These are phyloP conservation scores for Eidolon helvum DNA, from an alignment of 2,113 vertebrate genomes.

Conservation along the genomic window DNA sequence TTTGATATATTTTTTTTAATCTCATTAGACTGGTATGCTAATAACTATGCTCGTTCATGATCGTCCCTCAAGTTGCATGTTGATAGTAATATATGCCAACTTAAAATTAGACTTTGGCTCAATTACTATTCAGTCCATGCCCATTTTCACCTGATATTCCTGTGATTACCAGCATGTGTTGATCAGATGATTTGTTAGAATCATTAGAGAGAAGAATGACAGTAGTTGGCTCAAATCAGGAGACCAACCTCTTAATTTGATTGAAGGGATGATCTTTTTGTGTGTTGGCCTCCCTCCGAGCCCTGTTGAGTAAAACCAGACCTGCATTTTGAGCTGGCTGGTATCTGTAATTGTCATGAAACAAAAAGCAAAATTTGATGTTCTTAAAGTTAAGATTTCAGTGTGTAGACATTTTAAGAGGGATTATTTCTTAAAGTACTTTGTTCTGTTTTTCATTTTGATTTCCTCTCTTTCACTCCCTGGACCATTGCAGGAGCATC, in stretches of 20 bases:
- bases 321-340: constrained; percentile 17
- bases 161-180: constrained; percentile 14
- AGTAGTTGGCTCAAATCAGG: neutral
- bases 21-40: neutral
- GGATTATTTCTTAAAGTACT: neutral
- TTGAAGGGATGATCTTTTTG: neutral
- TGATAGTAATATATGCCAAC: neutral
- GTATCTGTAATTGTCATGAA: neutral
- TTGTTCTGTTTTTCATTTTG: constrained; percentile 72
- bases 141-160: constrained; percentile 5
- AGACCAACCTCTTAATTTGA: neutral
- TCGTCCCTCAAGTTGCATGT: constrained; percentile 10
- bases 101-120: constrained; percentile 1
- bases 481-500: constrained; percentile 67
- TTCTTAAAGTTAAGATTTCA: constrained; percentile 13
- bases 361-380: neutral
- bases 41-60: neutral
- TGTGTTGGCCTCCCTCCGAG: neutral
- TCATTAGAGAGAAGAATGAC: neutral
- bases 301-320: neutral
- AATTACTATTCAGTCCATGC: neutral
- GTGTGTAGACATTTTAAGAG: neutral
- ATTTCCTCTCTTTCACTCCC: constrained; percentile 59
- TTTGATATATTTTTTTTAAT: neutral
- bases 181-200: neutral